Evolutionary conservation across 1,140 invertebrate genomes (phyloP), one percentile per base, ranked within the genome.

Genomic region (Hylyphantes graminicola): DNA sequence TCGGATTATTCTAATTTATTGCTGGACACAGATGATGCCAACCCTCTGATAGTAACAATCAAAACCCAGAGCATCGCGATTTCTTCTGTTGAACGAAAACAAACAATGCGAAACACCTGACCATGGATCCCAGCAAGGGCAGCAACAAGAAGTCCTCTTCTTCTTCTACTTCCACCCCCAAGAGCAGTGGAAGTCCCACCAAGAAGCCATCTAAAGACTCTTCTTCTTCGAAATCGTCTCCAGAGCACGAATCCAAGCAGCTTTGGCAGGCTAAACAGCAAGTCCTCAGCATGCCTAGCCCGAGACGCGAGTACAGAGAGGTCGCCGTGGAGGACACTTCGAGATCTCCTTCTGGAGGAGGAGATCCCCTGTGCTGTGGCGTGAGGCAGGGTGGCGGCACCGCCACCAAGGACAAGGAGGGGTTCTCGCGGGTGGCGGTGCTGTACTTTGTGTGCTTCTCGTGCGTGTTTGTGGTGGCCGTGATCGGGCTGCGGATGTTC

Each of bases 401-500:
- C 15, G 17, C 65, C 5, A 55, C 57, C 15, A 80, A 80, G 54
- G 64, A 72, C 11, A 59, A 70, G 0, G 79, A 73, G 48, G 68
- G 67, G 6, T 81, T 81, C 54, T 81, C 79, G 19, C 50, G 68
- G 54, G 63, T 81, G 79, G 79, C 79, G n/a, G 59, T 81, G 48
- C 21, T 81, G 48, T 81, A 81, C 65, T 64, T 81, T n/a, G 64
- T 81, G 79, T 73, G 61, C 17, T 73, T 81, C 57, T 72, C 68
- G 15, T 73, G 79, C 59, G 55, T 73, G 6, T 81, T 81, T 63
- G 68, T 81, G 21, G 65, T 81, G 68, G 79, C 79, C 57, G 64
- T 81, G n/a, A 64, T 81, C 21, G 79, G 79, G 53, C 57, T 81
- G 57, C 8, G 79, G n/a, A 72, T 81, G 79, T 81, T 81, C 50